Conservation (phyloP, 1,140 invertebrate genomes). For the honey bee (Apis mellifera) region DNA sequence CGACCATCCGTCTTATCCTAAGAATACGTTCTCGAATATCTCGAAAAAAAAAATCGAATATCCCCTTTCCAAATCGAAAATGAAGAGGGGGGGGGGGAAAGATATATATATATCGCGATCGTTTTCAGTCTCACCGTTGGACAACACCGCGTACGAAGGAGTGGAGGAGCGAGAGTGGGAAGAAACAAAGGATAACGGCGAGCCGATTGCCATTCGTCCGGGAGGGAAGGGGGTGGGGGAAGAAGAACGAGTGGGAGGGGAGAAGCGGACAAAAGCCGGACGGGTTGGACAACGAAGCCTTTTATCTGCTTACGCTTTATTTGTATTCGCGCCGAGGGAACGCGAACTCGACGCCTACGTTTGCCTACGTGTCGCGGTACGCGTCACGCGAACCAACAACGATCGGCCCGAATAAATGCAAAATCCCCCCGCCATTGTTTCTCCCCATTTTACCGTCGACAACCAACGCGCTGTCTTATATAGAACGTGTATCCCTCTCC, state of each 20-base stretch:
- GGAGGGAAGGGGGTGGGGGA: not conserved
- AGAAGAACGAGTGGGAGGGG: conserved; percentile 37
- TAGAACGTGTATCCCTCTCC: no score
- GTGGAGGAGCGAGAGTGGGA: not conserved
- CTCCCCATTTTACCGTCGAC: no score
- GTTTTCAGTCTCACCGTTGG: no score
- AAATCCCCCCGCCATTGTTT: conserved; percentile 13
- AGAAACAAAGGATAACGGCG: not conserved
- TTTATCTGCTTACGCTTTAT: conserved; percentile 62
- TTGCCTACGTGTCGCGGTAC: not conserved
- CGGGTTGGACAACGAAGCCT: conserved; percentile 11
- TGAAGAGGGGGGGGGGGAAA: no score
- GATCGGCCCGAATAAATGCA: conserved; percentile 29
- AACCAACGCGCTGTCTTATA: no score
- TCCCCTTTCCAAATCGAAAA: no score
- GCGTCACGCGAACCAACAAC: not conserved
- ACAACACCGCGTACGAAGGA: no score
- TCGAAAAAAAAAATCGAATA: no score
- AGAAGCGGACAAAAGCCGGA: conserved; percentile 6
- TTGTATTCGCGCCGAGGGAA: conserved; percentile 22
- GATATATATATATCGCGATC: no score
- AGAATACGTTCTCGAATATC: no score
- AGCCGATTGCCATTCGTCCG: not conserved
- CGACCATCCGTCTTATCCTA: no score
- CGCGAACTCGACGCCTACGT: not conserved